Conservation (phyloP, 2,888 invertebrate species). For the Megalurothrips usitatus region DNA sequence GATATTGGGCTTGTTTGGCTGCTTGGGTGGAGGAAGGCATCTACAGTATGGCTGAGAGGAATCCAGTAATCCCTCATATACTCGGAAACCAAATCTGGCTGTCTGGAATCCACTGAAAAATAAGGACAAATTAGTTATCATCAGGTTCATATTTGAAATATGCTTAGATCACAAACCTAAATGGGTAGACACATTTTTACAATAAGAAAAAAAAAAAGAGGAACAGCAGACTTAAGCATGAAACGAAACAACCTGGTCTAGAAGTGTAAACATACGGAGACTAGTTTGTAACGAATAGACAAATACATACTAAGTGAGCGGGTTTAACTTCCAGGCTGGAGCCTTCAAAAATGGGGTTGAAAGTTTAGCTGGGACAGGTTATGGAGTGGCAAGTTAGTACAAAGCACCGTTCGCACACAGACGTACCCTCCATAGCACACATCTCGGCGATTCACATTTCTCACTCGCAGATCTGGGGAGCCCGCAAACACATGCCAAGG, state of each 20-base stretch:
- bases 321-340: no score
- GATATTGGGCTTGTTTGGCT: constrained; percentile 6
- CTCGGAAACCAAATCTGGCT: background rate
- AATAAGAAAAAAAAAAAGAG: background rate
- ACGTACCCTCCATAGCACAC: constrained; percentile 10
- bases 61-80: background rate
- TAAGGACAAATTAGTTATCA: background rate
- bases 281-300: no score
- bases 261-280: no score
- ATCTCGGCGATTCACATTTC: background rate
- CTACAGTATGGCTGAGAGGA: background rate
- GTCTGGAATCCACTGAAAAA: constrained; percentile 7
- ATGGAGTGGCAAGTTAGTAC: no score
- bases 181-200: background rate
- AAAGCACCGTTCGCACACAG: no score
- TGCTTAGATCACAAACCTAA: no score
- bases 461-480: background rate
- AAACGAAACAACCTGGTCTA: no score
- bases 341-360: no score
- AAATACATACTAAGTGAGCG: no score
- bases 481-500: no score
- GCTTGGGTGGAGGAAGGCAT: background rate
- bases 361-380: no score
- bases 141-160: no score
- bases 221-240: background rate